These are phyloP conservation scores for Carcina quercana DNA, from an alignment of 2,888 invertebrate species.

Conservation along the genomic window DNA sequence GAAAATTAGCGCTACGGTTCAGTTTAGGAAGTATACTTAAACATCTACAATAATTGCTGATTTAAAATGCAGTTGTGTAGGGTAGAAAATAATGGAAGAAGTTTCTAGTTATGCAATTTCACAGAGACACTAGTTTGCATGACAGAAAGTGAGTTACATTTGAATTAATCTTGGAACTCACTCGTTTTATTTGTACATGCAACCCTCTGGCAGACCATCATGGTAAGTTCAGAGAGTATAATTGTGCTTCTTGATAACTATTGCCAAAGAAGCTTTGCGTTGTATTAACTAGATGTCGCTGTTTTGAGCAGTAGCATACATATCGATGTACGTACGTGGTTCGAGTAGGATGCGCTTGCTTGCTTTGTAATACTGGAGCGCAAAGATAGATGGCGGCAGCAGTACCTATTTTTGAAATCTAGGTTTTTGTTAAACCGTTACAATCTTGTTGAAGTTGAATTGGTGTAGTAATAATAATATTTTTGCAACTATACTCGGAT, in stretches of 20 bases:
- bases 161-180: slow-evolving; percentile 30
- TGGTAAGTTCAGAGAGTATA: slow-evolving; percentile 61
- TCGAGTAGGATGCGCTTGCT: slow-evolving; percentile 23
- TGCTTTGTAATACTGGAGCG: slow-evolving; percentile 13
- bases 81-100: too few species aligned
- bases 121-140: too few species aligned
- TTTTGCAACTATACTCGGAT: too few species aligned
- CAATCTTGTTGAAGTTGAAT: too few species aligned
- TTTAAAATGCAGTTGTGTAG: too few species aligned
- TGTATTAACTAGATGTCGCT: slow-evolving; percentile 54
- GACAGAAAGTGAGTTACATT: too few species aligned
- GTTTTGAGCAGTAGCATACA: slow-evolving; percentile 7
- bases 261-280: slow-evolving; percentile 35
- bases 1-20: too few species aligned
- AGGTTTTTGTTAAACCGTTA: too few species aligned
- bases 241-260: slow-evolving; percentile 8
- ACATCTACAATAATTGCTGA: too few species aligned
- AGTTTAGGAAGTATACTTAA: too few species aligned
- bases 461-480: too few species aligned
- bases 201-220: slow-evolving; percentile 60
- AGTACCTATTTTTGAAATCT: slow-evolving; percentile 10
- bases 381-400: slow-evolving; percentile 25
- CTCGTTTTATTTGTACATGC: slow-evolving; percentile 65
- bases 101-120: too few species aligned
- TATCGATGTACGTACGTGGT: slow-evolving; percentile 14